Base-by-base conservation (phyloP, 2,888 invertebrate species). In the Gandaritis pyraliata region DNA sequence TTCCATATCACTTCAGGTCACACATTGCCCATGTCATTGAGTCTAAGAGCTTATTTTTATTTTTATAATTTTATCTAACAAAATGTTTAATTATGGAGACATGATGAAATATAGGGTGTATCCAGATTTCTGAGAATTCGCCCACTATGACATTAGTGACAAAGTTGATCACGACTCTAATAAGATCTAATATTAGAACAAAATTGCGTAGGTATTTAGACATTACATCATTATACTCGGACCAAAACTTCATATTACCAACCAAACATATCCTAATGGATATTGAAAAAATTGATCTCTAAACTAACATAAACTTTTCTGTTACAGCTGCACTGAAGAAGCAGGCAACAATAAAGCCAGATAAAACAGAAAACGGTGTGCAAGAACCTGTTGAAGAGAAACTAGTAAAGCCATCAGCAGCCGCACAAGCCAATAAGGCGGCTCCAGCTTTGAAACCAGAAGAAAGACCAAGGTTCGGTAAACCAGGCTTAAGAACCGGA, bases 281-380 rank as follows among this genome's bases (percentile, higher is more conserved):
- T 0, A 15, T 41, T 41, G 11, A 16, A 13, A 39, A 15, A 10
- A 3, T 11, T 11, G 2, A 10, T 5, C 11, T 16, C 7, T 5
- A 23, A 50, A 38, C 16, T 36, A 18, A 49, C 12, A 38, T 38
- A 12, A n/a, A 15, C 6, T 38, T 18, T 66, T 58, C 53, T 64
- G 54, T 88, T 85, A 53, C 86, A 92, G 93, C 92, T 47, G 83
- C 80, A 38, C 74, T 92, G 55, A 92, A 88, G 68, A 92, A 93
- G 62, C 92, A 93, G 70, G 55, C 90, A 0, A 90, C 92, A n/a
- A 78, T 92, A 61, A 87, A 81, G 29, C 52, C 52, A 74, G 90
- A 90, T 15, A 90, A 87, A 74, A 11, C 82, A 55, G 87, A 88
- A 81, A 90, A 91, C 72, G 90, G 90, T 41, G 78, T 82, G 1